Percentiles rank a stretch among this genome's conserved stretches.
Evolutionary conservation across 2,888 invertebrate species (phyloP).

Genomic region (Drosophila antonietae): DNA sequence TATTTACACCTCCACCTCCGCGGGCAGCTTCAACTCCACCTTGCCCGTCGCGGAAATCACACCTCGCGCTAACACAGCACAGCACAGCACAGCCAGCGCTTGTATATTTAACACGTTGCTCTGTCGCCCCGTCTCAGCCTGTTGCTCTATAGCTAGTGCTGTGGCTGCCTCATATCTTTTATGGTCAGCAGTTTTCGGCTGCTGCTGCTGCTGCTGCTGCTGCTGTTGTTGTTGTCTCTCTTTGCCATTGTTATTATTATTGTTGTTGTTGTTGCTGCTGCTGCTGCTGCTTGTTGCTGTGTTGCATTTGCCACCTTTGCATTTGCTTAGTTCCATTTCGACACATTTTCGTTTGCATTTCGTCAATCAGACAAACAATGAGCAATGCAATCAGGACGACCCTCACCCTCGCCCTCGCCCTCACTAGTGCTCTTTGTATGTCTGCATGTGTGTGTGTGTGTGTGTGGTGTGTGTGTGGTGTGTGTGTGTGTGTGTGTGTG

Average conservation of each 20-base stretch:
- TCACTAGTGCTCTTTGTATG: constrained; percentile 7
- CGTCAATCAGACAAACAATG: constrained; percentile 78
- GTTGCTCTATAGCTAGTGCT: constrained; percentile 22
- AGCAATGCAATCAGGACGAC: constrained; percentile 71
- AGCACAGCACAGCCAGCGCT: constrained; percentile 28
- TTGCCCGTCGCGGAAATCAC: constrained; percentile 63
- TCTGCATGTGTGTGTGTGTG: constrained; percentile 15
- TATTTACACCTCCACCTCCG: constrained; percentile 59
- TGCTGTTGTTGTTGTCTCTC: constrained; percentile 1
- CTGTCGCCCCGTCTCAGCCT: constrained; percentile 22
- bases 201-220: constrained; percentile 23
- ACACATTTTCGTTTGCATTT: constrained; percentile 79
- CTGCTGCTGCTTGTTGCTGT: constrained; percentile 24
- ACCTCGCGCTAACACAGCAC: constrained; percentile 68
- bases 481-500: constrained; percentile 12
- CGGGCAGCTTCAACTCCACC: constrained; percentile 29
- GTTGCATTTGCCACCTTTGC: constrained; percentile 70
- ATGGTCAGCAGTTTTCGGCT: constrained; percentile 59
- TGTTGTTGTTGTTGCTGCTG: constrained; percentile 4
- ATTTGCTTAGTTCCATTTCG: constrained; percentile 79
- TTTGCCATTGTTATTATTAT: constrained; percentile 18
- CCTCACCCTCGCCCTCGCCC: constrained; percentile 24
- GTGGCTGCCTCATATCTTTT: constrained; percentile 46
- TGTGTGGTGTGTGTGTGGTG: constrained; percentile 14
- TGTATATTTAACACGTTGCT: constrained; percentile 55